Evolutionary conservation across 2,113 vertebrate genomes (phyloP).

Genomic region (Mola mola): DNA sequence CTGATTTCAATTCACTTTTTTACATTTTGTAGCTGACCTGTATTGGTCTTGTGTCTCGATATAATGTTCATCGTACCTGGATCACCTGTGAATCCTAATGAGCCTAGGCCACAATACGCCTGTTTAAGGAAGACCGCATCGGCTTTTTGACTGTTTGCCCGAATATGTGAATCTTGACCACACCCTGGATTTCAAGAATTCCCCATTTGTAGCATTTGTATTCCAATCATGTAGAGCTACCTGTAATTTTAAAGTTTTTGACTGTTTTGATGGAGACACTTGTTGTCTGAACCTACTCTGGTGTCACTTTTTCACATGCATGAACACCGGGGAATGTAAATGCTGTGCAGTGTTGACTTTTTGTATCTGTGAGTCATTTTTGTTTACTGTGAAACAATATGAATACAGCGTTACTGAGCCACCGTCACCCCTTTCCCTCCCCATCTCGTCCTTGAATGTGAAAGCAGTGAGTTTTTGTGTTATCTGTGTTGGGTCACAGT

Average conservation of each 20-base stretch:
- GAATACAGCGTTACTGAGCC: conserved; percentile 35
- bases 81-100: conserved; percentile 11
- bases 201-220: conserved; percentile 51
- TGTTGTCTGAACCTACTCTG: conserved; percentile 11
- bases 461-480: conserved; percentile 57
- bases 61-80: conserved; percentile 5
- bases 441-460: conserved; percentile 35
- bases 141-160: conserved; percentile 48
- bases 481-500: neutral
- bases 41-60: too few relatives aligned
- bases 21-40: too few relatives aligned
- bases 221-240: conserved; percentile 17
- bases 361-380: conserved; percentile 24
- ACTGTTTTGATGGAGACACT: neutral
- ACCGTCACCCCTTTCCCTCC: conserved; percentile 14
- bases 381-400: conserved; percentile 53
- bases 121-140: conserved; percentile 24
- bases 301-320: conserved; percentile 41
- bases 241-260: conserved; percentile 6
- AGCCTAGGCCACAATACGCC: conserved; percentile 12
- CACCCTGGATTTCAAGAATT: conserved; percentile 39
- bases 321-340: conserved; percentile 35
- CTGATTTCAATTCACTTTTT: too few relatives aligned
- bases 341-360: conserved; percentile 35
- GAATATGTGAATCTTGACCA: conserved; percentile 48